These are phyloP conservation scores for Arrhamphus sclerolepis DNA, from an alignment of 2,797 vertebrate genomes.

Conservation along the genomic window DNA sequence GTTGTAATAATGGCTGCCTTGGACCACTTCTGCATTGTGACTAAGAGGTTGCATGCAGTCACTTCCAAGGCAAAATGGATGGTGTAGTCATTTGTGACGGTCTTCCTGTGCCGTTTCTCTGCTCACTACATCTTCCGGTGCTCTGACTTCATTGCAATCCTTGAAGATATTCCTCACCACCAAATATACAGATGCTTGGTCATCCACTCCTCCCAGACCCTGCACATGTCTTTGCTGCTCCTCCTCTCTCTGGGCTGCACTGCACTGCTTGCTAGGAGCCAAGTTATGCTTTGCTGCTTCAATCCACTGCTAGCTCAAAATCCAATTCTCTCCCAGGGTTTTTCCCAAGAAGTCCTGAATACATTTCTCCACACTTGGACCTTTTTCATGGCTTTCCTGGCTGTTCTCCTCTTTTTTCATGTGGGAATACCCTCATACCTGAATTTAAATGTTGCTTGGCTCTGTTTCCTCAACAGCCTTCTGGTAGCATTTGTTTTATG, in stretches of 20 bases:
- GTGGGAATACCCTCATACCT: constrained; percentile 84
- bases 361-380: constrained; percentile 85
- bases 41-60: constrained; percentile 34
- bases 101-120: constrained; percentile 75
- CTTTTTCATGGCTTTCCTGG: constrained; percentile 80
- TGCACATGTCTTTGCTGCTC: constrained; percentile 66
- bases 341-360: constrained; percentile 67
- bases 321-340: constrained; percentile 31
- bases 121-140: constrained; percentile 73
- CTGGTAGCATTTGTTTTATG: constrained; percentile 79
- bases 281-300: constrained; percentile 5
- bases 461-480: constrained; percentile 89
- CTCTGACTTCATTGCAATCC: constrained; percentile 35
- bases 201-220: constrained; percentile 68
- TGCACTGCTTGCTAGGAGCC: constrained; percentile 15
- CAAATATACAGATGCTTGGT: constrained; percentile 73
- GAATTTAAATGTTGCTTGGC: constrained; percentile 87
- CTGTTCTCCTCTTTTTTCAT: constrained; percentile 63
- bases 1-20: constrained; percentile 73
- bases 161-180: constrained; percentile 16
- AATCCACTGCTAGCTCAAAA: not conserved
- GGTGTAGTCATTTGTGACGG: constrained; percentile 47
- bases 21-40: constrained; percentile 78
- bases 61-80: constrained; percentile 41
- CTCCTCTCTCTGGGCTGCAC: constrained; percentile 45